Evolutionary conservation across 2,797 vertebrate species (phyloP).

Genomic region (Paguma larvata): DNA sequence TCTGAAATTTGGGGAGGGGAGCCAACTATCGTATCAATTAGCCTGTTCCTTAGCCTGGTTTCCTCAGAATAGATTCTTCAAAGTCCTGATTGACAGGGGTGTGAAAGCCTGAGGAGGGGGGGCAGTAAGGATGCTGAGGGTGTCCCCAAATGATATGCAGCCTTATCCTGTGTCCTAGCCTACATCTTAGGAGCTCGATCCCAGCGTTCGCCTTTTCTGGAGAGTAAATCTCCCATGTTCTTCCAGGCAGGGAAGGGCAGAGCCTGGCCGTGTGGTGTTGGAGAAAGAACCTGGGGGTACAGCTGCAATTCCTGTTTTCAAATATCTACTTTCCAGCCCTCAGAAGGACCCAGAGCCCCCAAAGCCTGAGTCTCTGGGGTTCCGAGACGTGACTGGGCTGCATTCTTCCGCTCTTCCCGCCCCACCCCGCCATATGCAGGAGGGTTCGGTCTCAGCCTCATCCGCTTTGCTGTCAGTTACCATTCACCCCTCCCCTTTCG

Average conservation of each 20-base stretch:
- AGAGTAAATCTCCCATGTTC: not conserved
- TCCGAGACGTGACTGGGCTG: not conserved
- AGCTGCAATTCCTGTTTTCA: not conserved
- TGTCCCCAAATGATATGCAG: accelerated
- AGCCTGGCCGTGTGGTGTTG: not conserved
- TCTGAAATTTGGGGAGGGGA: not conserved
- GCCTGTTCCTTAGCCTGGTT: not conserved
- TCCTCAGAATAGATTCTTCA: not conserved
- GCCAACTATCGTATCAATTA: not conserved
- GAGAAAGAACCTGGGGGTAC: not conserved
- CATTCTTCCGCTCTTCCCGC: not conserved
- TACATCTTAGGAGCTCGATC: not conserved
- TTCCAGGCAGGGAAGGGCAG: not conserved
- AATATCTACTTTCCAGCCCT: not conserved
- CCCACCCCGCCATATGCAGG: not conserved
- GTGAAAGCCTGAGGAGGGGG: not conserved
- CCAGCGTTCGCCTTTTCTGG: not conserved
- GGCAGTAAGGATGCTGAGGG: not conserved
- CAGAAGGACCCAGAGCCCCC: not conserved
- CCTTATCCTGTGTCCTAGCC: not conserved
- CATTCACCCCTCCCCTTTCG: not conserved
- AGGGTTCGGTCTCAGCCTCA: not conserved
- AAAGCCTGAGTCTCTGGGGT: not conserved
- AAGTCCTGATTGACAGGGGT: not conserved
- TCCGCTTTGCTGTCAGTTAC: not conserved